Evolutionary conservation across 2,797 vertebrate genomes (phyloP).

Genomic region (Lepidocolaptes lacrymiger): DNA sequence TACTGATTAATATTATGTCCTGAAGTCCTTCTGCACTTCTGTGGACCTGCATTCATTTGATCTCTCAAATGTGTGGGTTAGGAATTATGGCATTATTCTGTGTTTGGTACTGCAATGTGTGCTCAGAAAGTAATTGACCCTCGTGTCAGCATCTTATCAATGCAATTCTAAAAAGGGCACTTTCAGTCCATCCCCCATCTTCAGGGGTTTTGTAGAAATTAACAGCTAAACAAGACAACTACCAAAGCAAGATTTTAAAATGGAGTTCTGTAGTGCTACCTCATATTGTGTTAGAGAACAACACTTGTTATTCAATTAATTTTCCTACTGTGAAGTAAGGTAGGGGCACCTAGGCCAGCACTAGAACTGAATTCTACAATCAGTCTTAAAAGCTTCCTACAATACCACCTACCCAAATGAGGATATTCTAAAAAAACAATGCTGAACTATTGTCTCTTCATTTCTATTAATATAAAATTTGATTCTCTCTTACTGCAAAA

Average conservation of each 20-base stretch:
- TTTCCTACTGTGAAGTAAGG: not conserved
- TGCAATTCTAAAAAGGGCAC: not conserved
- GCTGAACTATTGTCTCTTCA: not conserved
- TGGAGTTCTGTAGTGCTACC: not conserved
- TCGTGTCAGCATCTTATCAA: not conserved
- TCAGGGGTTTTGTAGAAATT: not conserved
- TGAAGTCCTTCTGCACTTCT: not conserved
- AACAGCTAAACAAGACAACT: not conserved
- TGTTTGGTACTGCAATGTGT: not conserved
- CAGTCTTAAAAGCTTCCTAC: not conserved
- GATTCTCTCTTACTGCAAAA: not conserved
- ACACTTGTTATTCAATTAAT: not conserved
- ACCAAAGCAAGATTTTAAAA: not conserved
- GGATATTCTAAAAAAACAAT: not conserved
- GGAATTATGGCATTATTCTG: not conserved
- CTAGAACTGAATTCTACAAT: not conserved
- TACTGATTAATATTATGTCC: not conserved
- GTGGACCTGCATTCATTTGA: not conserved
- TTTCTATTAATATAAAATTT: not conserved
- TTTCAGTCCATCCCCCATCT: not conserved
- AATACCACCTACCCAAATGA: not conserved
- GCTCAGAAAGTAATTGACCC: conserved; percentile 31
- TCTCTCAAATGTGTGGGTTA: not conserved
- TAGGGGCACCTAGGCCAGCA: not conserved
- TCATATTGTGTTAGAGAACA: not conserved